Percentiles rank a stretch among this genome's conserved stretches.
phyloP scores from a whole-genome alignment of 37 sponge, comb jelly and placozoan species.

The Axinella damicornis region DNA sequence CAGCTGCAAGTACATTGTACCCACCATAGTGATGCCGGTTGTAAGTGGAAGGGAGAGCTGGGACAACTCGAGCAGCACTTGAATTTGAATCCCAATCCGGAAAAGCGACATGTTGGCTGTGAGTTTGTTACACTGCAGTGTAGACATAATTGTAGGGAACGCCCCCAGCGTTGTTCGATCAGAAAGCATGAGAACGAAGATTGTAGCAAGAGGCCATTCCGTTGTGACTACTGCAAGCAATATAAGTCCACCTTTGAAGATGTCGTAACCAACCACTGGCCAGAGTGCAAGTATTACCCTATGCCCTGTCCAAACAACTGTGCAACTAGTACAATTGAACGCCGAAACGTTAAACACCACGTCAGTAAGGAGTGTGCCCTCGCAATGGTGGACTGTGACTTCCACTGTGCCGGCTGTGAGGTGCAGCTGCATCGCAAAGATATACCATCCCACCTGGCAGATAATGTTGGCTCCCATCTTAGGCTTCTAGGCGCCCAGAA shows the following conservation, averaged over 20 bases:
- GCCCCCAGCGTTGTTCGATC: background rate
- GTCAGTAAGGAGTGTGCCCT: slow-evolving; percentile 2
- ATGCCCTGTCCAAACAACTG: slow-evolving; percentile 12
- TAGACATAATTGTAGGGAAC: background rate
- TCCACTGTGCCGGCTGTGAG: slow-evolving; percentile 14
- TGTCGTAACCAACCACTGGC: no score
- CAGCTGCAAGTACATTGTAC: background rate
- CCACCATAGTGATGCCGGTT: background rate
- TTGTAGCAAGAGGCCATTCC: background rate
- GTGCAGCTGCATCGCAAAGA: slow-evolving; percentile 6
- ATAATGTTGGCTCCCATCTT: no score
- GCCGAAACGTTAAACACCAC: background rate
- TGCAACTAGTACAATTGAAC: background rate
- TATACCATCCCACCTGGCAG: background rate
- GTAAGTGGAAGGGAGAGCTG: background rate
- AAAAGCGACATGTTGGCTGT: background rate
- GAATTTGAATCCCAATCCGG: background rate
- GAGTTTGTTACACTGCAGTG: background rate
- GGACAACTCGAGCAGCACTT: background rate
- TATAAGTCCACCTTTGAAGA: slow-evolving; percentile 8
- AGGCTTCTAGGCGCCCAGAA: no score
- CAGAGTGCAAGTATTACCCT: slow-evolving; percentile 10
- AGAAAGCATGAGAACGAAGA: no score
- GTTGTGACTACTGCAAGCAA: slow-evolving; percentile 14
- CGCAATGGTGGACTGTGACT: background rate